Conservation (phyloP, 2,113 vertebrate genomes). For the Salminus brasiliensis region DNA sequence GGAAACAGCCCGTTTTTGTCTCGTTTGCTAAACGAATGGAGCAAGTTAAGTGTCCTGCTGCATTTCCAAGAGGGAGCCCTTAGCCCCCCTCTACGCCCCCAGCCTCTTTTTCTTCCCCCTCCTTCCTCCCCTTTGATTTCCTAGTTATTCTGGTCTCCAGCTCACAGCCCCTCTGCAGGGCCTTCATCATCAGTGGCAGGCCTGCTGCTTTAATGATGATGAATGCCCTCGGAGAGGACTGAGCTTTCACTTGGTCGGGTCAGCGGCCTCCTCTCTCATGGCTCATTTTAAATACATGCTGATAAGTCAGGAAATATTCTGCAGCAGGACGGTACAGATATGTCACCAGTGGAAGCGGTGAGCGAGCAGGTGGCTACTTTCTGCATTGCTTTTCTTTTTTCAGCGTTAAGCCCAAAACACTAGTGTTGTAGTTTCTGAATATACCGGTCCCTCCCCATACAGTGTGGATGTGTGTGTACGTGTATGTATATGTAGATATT, state of each 20-base stretch:
- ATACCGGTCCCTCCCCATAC: too few relatives aligned
- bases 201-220: conserved; percentile 49
- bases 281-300: conserved; percentile 37
- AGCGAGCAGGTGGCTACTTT: not conserved
- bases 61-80: not conserved
- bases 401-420: too few relatives aligned
- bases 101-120: conserved; percentile 31
- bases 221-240: conserved; percentile 36
- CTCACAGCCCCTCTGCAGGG: conserved; percentile 27
- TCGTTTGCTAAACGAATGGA: not conserved
- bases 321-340: conserved; percentile 27
- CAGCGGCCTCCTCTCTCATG: not conserved
- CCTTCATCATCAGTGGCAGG: conserved; percentile 36
- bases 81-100: not conserved
- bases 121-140: conserved; percentile 26
- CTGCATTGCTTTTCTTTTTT: not conserved
- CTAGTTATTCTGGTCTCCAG: conserved; percentile 23
- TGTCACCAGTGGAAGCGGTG: conserved; percentile 26
- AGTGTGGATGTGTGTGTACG: too few relatives aligned
- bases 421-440: too few relatives aligned
- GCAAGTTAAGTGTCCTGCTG: not conserved
- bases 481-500: too few relatives aligned
- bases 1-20: not conserved
- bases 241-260: conserved; percentile 34
- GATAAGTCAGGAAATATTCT: conserved; percentile 21